These are phyloP conservation scores for Capitulum mitella DNA, from an alignment of 2,888 invertebrate genomes.

Conservation along the genomic window DNA sequence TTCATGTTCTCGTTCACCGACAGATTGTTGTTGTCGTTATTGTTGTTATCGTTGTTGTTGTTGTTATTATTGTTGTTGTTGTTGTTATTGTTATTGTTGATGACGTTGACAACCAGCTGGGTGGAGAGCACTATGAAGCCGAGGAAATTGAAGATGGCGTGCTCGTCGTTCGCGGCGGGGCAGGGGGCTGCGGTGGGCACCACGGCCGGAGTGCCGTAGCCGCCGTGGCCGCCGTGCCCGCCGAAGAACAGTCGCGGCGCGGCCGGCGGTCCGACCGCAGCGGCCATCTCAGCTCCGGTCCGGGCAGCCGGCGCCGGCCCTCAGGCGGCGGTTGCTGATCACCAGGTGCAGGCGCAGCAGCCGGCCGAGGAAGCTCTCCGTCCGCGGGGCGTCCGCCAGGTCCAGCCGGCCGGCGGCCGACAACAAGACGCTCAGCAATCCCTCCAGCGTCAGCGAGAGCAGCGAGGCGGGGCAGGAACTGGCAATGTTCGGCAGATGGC, in stretches of 20 bases:
- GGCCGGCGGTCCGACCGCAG: background rate
- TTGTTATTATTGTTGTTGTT: slow-evolving; percentile 31
- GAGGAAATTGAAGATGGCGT: slow-evolving; percentile 30
- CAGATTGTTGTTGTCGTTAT: slow-evolving; percentile 25
- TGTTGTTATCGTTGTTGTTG: slow-evolving; percentile 26
- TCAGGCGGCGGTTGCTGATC: background rate
- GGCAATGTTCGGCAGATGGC: background rate
- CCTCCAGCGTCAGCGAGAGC: background rate
- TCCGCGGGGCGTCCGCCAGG: background rate
- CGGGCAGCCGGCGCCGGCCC: no score
- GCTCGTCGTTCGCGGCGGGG: slow-evolving; percentile 28
- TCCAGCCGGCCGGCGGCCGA: background rate
- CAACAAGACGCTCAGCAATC: background rate
- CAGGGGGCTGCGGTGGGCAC: slow-evolving; percentile 19
- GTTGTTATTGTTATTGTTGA: slow-evolving; percentile 30
- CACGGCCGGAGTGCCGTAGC: slow-evolving; percentile 16
- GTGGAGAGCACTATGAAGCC: slow-evolving; percentile 21
- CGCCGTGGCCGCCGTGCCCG: background rate
- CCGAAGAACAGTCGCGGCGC: background rate
- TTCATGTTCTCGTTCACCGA: background rate
- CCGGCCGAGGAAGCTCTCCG: background rate
- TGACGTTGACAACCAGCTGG: slow-evolving; percentile 27
- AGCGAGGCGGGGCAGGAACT: background rate
- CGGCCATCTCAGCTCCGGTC: no score
- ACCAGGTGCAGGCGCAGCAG: background rate